Percentiles rank a stretch among this genome's conserved stretches.
Conservation (phyloP, 2,797 vertebrate genomes). For the Tenualosa thibaudeaui region DNA sequence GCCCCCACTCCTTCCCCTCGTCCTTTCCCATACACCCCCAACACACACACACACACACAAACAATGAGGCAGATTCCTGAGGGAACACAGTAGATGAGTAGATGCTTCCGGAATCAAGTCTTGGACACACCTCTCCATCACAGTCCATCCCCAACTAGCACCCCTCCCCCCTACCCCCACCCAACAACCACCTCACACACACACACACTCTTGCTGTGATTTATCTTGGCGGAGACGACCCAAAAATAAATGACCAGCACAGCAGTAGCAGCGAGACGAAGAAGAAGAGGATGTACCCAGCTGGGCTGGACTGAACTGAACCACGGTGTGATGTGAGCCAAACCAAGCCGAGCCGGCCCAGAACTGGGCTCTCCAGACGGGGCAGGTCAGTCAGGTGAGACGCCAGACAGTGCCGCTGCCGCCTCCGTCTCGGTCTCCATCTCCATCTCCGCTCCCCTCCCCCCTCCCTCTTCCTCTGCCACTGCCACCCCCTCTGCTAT, state of each 20-base stretch:
- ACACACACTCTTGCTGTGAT: neutral
- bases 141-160: neutral
- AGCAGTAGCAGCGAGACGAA: too few species aligned
- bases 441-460: slow-evolving; percentile 7
- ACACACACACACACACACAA: slow-evolving; percentile 64
- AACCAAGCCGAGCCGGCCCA: neutral
- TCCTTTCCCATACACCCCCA: slow-evolving; percentile 77
- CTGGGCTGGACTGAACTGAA: too few species aligned
- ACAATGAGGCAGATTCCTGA: neutral
- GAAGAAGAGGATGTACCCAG: too few species aligned
- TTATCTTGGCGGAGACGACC: too few species aligned
- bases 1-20: slow-evolving; percentile 52
- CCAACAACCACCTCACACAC: neutral
- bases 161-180: neutral
- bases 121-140: neutral
- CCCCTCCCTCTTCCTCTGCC: slow-evolving; percentile 49
- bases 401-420: slow-evolving; percentile 55
- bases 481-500: slow-evolving; percentile 40
- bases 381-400: slow-evolving; percentile 79
- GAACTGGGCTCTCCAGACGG: slow-evolving; percentile 36
- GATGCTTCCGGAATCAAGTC: neutral
- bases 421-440: slow-evolving; percentile 61
- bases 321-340: too few species aligned
- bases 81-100: neutral
- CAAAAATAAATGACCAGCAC: too few species aligned